Percentiles rank a stretch among this genome's conserved stretches.
Evolutionary conservation across 1,140 invertebrate genomes (phyloP).

Genomic region (Tetramorium alpestre): DNA sequence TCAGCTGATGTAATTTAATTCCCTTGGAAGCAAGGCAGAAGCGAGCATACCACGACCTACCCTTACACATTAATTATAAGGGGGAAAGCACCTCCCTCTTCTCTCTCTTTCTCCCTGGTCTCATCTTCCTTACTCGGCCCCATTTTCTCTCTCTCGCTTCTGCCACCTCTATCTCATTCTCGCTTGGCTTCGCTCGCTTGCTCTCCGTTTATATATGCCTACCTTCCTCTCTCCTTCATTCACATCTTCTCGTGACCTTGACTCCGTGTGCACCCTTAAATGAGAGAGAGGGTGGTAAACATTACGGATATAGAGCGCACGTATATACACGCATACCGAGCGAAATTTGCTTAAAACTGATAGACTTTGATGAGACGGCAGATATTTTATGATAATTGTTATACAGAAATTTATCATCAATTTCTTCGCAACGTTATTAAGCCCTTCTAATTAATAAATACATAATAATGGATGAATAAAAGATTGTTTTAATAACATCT

Average conservation of each 20-base stretch:
- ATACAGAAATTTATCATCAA: not conserved
- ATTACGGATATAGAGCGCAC: constrained; percentile 70
- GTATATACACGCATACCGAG: constrained; percentile 52
- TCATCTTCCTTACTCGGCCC: constrained; percentile 62
- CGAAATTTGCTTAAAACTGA: constrained; percentile 62
- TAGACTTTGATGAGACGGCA: not conserved
- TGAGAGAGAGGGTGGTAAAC: constrained; percentile 76
- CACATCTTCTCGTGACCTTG: constrained; percentile 78
- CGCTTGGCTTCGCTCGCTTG: constrained; percentile 41
- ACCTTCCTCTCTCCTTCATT: constrained; percentile 74
- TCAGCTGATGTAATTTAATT: constrained; percentile 83
- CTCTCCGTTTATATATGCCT: constrained; percentile 42
- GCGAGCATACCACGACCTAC: constrained; percentile 81
- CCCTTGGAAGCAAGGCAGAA: constrained; percentile 74
- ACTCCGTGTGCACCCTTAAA: constrained; percentile 76
- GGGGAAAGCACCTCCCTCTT: constrained; percentile 78
- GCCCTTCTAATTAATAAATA: not conserved
- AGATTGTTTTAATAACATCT: not conserved
- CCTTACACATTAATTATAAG: constrained; percentile 86
- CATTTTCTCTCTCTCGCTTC: constrained; percentile 62
- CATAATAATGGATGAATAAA: not conserved
- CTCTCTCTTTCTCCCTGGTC: constrained; percentile 65
- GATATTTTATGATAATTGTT: not conserved
- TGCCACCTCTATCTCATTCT: constrained; percentile 65
- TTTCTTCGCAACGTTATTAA: not conserved